Conservation (phyloP, 92 coral and sea anemone genomes). For the Palythoa heliodiscus region DNA sequence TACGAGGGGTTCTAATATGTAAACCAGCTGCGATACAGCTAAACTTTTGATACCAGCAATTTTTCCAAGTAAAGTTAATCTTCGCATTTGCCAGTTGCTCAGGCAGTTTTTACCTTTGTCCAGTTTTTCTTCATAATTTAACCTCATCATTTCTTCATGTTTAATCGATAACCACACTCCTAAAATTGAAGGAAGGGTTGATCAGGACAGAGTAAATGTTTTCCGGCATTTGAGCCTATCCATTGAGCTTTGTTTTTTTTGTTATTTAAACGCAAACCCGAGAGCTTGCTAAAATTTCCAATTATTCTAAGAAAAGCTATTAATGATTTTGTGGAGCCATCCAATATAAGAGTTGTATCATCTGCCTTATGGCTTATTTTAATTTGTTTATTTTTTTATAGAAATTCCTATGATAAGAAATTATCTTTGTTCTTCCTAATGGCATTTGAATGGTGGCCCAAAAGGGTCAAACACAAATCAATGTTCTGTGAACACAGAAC, state of each 20-base stretch:
- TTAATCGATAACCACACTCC: constrained; percentile 41
- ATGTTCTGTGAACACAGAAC: too few relatives aligned
- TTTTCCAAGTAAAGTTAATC: constrained; percentile 41
- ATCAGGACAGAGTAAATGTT: too few relatives aligned
- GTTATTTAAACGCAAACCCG: constrained; percentile 29
- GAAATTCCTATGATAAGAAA: too few relatives aligned
- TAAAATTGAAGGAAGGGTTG: too few relatives aligned
- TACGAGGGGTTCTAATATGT: too few relatives aligned
- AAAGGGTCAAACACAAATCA: too few relatives aligned
- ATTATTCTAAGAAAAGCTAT: not conserved
- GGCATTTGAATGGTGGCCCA: too few relatives aligned
- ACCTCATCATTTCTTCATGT: constrained; percentile 10
- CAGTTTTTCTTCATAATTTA: constrained; percentile 29
- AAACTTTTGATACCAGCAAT: too few relatives aligned
- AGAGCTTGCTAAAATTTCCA: not conserved
- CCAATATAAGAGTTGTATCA: not conserved
- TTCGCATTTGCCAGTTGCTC: constrained; percentile 33
- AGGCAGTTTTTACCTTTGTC: constrained; percentile 35
- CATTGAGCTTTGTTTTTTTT: constrained; percentile 45
- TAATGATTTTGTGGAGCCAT: not conserved
- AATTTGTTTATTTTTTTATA: too few relatives aligned
- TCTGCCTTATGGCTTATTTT: not conserved
- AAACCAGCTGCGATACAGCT: too few relatives aligned
- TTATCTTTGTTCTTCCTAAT: too few relatives aligned
- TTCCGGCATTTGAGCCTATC: too few relatives aligned